phyloP scores from a whole-genome alignment of 2,113 vertebrate species.

The Calidris pugnax region DNA sequence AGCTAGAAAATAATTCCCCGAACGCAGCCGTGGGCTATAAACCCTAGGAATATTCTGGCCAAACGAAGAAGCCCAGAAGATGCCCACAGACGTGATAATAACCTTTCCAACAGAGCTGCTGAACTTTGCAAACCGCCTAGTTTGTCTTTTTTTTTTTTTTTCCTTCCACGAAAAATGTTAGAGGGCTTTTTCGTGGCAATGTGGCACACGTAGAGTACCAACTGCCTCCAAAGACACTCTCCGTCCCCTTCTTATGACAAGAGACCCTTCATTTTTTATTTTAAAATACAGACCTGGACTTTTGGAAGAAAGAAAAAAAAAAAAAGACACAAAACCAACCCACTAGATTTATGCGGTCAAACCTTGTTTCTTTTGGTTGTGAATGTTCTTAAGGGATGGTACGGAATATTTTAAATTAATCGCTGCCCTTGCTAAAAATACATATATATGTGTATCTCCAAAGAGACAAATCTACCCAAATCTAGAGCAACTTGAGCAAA shows the following conservation, averaged over 20 bases:
- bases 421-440: not conserved
- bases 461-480: not conserved
- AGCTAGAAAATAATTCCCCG: not conserved
- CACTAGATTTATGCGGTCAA: not conserved
- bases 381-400: not conserved
- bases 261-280: not conserved
- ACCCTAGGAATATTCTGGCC: not conserved
- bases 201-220: not conserved
- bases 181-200: not conserved
- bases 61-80: constrained; percentile 31
- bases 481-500: not conserved
- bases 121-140: not conserved
- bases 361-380: not conserved
- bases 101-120: not conserved
- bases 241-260: not conserved
- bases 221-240: not conserved
- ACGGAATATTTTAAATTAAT: not conserved
- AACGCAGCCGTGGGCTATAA: not conserved
- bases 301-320: accelerated
- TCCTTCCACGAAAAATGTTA: not conserved
- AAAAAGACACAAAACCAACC: not conserved
- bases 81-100: not conserved
- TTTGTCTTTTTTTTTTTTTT: not conserved
- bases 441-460: not conserved
- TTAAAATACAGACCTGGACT: not conserved